phyloP scores from a whole-genome alignment of 2,113 vertebrate species.

The Sigmodon hispidus region DNA sequence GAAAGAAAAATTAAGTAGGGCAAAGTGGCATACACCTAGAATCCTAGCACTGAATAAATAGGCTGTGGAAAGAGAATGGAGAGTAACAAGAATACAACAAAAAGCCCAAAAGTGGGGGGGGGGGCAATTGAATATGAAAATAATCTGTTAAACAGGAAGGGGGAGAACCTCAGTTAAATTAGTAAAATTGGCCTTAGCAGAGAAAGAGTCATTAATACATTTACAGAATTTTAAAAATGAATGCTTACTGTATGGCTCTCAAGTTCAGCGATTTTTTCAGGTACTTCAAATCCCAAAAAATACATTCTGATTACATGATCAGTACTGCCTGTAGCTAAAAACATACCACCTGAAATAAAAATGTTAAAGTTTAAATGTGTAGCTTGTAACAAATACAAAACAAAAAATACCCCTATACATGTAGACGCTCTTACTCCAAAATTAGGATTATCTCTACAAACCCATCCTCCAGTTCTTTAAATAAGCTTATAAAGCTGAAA shows the following conservation, averaged over 20 bases:
- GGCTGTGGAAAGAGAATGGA: neutral
- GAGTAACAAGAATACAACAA: neutral
- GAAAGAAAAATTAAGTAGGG: neutral
- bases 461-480: neutral
- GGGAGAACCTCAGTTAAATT: neutral
- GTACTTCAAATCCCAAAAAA: slow-evolving; percentile 94
- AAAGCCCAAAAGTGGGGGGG: neutral
- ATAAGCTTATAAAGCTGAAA: neutral
- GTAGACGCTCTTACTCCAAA: neutral
- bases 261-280: slow-evolving; percentile 95
- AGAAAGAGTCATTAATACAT: neutral
- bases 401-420: neutral
- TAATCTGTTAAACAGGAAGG: neutral
- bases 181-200: neutral
- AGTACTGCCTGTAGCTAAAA: slow-evolving; percentile 97
- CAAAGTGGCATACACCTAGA: neutral
- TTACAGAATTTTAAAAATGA: slow-evolving; percentile 50
- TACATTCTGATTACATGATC: slow-evolving; percentile 99
- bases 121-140: neutral
- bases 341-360: slow-evolving; percentile 93
- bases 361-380: slow-evolving; percentile 53
- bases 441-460: neutral
- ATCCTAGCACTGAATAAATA: neutral
- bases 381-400: neutral
- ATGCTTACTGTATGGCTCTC: slow-evolving; percentile 94